A percentile compares a stretch with the other conserved stretches of the same genome.
Evolutionary conservation across 2,888 invertebrate genomes (phyloP).

Genomic region (Drosophila niveifrons): DNA sequence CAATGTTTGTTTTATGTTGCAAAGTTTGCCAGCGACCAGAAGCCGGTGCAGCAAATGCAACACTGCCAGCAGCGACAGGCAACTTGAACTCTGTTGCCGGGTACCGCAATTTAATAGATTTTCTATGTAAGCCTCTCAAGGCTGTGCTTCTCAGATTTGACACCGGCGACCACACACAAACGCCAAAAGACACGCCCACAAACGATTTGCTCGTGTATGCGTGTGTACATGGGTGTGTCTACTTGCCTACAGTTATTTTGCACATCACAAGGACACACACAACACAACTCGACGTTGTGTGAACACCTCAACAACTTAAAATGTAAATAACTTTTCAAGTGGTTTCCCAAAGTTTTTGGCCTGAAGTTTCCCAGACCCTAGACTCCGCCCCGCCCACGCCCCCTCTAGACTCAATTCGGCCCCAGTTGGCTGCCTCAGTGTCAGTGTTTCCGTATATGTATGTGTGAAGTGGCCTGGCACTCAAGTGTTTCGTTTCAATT

Average conservation of each 20-base stretch:
- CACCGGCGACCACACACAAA: slow-evolving; percentile 69
- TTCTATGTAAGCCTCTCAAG: slow-evolving; percentile 77
- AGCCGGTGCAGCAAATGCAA: slow-evolving; percentile 44
- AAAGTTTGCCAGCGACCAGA: slow-evolving; percentile 74
- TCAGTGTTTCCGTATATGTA: slow-evolving; percentile 50
- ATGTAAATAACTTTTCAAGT: slow-evolving; percentile 81
- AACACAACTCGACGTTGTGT: slow-evolving; percentile 79
- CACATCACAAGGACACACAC: slow-evolving; percentile 80
- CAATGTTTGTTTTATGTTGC: slow-evolving; percentile 82
- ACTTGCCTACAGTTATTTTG: slow-evolving; percentile 76
- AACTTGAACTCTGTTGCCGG: slow-evolving; percentile 55
- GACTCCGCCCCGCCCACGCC: background rate
- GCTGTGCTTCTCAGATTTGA: slow-evolving; percentile 74
- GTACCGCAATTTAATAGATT: slow-evolving; percentile 78
- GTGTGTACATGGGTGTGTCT: slow-evolving; percentile 38
- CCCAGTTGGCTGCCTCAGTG: slow-evolving; percentile 43
- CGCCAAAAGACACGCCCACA: slow-evolving; percentile 32
- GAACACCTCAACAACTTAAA: slow-evolving; percentile 81
- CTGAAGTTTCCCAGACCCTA: slow-evolving; percentile 55
- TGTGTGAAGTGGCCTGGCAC: slow-evolving; percentile 67
- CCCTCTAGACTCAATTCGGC: background rate
- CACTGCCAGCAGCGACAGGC: slow-evolving; percentile 20
- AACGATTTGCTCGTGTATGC: slow-evolving; percentile 30
- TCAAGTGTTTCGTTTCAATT: slow-evolving; percentile 81
- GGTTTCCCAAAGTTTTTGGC: slow-evolving; percentile 78